Evolutionary conservation across 2,113 vertebrate species (phyloP), one percentile per base, ranked within the genome.

Genomic region (Pongo abelii): DNA sequence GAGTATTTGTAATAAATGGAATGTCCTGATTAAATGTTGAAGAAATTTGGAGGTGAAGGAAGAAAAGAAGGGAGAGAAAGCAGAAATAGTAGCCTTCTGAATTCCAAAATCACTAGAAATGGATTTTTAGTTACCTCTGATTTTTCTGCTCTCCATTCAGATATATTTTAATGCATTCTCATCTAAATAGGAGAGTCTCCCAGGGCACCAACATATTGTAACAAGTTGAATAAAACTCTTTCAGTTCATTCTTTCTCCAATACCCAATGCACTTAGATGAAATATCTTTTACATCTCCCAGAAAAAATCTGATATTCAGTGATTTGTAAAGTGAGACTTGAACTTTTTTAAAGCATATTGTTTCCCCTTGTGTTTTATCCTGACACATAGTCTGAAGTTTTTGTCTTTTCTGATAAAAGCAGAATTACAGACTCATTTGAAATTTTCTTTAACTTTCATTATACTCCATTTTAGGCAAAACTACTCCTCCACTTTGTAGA

Each of bases 221-320:
- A 25, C 50, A 86, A 46, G 43, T 20, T 79, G 75, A 96, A 90
- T 75, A 93, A 92, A 95, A 81, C 52, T 48, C 40, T 78, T 89
- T 38, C 12, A 22, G 80, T 38, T 83, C 70, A 64, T 75, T 74
- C 74, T 84, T 74, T 86, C 52, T 86, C 30, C 35, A 48, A 89
- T 38, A 64, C 6, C n/a, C 57, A 74, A 2, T 35, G 67, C 40
- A 86, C 4, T 94, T 40, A 83, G 43, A 57, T 23, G 52, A 93
- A 85, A 57, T 55, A 83, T 17, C 50, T 72, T 84, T 85, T 25
- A 23, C 3, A 64, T 64, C 67, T 89, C 61, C 50, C 38, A 4
- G 38, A 89, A 52, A 64, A 93, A 67, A 50, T 48, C 2, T 87
- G 30, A 83, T 74, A 70, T 17, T 89, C 50, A 22, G 40, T 59